Percentiles rank a stretch among this genome's conserved stretches.
These are phyloP conservation scores for Drosophila leontia DNA, from an alignment of 1,140 invertebrate genomes.

Conservation along the genomic window DNA sequence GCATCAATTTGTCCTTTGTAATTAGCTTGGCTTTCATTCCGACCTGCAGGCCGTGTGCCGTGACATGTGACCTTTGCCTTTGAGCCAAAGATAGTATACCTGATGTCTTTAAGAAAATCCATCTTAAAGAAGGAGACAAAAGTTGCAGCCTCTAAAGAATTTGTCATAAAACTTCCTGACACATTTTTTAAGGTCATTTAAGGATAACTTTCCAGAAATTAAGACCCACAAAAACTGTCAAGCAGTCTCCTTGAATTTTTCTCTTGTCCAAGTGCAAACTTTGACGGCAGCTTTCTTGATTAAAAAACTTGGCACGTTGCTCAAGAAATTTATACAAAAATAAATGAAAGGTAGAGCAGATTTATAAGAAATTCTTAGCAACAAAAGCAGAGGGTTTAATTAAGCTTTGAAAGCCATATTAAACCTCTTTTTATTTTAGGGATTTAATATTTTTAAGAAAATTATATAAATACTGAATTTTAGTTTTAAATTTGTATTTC, in stretches of 20 bases:
- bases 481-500: no score
- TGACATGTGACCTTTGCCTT: conserved; percentile 10
- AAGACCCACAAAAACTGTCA: conserved; percentile 8
- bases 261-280: conserved; percentile 2
- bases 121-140: not conserved
- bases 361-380: not conserved
- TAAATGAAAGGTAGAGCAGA: not conserved
- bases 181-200: conserved; percentile 3
- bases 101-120: not conserved
- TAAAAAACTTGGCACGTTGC: conserved; percentile 8
- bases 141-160: not conserved
- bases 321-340: not conserved
- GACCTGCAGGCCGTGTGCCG: not conserved
- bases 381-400: not conserved
- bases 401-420: not conserved
- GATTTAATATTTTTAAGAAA: no score
- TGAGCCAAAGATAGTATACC: not conserved
- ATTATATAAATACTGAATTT: no score
- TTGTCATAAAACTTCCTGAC: not conserved
- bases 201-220: conserved; percentile 13
- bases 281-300: conserved; percentile 4
- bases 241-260: not conserved
- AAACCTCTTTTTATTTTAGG: no score
- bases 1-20: conserved; percentile 42
- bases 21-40: conserved; percentile 20